Conservation (phyloP, 2,888 invertebrate species). For the Drosophila rubida region DNA sequence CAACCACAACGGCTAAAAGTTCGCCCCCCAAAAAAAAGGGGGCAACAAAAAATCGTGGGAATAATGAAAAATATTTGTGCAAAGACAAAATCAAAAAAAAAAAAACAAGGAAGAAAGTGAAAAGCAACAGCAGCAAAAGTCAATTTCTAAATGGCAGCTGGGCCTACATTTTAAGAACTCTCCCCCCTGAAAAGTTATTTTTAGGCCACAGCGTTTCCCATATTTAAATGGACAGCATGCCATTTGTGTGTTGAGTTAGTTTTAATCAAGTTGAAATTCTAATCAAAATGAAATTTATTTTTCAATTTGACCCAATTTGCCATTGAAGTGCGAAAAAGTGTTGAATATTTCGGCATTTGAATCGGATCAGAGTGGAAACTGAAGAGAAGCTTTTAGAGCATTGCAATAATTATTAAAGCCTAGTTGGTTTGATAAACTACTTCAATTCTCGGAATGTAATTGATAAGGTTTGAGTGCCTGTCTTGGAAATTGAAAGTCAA, state of each 20-base stretch:
- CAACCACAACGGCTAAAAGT: conserved; percentile 52
- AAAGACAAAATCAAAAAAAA: conserved; percentile 25
- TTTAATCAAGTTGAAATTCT: conserved; percentile 9
- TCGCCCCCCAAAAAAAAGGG: conserved; percentile 18
- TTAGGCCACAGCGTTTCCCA: background rate
- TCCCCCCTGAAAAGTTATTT: background rate
- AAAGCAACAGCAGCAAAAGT: conserved; percentile 13
- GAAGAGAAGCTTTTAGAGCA: background rate
- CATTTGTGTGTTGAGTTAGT: conserved; percentile 7
- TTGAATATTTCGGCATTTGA: background rate
- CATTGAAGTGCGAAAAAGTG: background rate
- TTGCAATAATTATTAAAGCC: background rate
- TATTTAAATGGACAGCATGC: conserved; percentile 19
- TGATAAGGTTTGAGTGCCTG: background rate
- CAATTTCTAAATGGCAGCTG: conserved; percentile 32
- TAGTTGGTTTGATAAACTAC: background rate
- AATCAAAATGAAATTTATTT: conserved; percentile 5
- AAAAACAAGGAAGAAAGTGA: background rate
- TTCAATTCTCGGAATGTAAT: background rate
- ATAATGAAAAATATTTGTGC: conserved; percentile 58
- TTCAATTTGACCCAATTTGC: background rate
- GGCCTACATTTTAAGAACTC: conserved; percentile 1
- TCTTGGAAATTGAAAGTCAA: too few relatives aligned
- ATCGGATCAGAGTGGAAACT: background rate
- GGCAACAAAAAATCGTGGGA: background rate